Evolutionary conservation across 2,797 vertebrate genomes (phyloP), one percentile per base, ranked within the genome.

Genomic region (Bufotes viridis): DNA sequence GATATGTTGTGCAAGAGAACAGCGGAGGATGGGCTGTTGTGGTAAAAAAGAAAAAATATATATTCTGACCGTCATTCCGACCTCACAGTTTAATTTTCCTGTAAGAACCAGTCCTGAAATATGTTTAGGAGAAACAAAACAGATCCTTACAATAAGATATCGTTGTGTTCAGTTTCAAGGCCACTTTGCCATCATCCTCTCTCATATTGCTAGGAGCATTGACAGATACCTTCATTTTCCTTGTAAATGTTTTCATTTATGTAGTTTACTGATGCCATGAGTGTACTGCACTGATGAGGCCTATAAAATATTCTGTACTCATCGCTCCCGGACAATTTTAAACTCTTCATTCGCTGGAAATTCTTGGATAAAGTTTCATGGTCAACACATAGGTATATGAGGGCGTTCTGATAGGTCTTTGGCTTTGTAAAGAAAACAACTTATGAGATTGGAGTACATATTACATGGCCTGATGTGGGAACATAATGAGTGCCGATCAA

Each of bases 1-100:
- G 20, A n/a, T 49, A 42, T 60, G 13, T 89, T 82, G 88, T 67
- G 79, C 84, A 89, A 82, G 22, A 29, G 13, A 14, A 26, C 24
- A 58, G 34, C 6, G 78, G 69, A 76, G 83, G 78, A 82, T 63
- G 82, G 63, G 65, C 58, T 26, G 20, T 67, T 70, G 57, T 49
- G 78, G 76, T 81, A 29, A 65, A 12, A 57, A 75, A 57, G 58
- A 76, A 76, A 49, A 34, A 42, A 42, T 6, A 42, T 42, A 42
- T 55, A 26, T 29, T 70, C 20, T 60, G 51, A 57, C 61, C 72
- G 74, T 7, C 53, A 22, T 53, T 53, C 22, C 49, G 0, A 63
- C 60, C 61, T 42, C 7, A 49, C 2, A 29, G 26, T 72, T 15
- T 57, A 29, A 81, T 20, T 57, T 83, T 83, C 53, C 72, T 82